Percentiles rank a stretch among this genome's conserved stretches.
These are phyloP conservation scores for Lypha dubia DNA, from an alignment of 2,888 invertebrate species.

Conservation along the genomic window DNA sequence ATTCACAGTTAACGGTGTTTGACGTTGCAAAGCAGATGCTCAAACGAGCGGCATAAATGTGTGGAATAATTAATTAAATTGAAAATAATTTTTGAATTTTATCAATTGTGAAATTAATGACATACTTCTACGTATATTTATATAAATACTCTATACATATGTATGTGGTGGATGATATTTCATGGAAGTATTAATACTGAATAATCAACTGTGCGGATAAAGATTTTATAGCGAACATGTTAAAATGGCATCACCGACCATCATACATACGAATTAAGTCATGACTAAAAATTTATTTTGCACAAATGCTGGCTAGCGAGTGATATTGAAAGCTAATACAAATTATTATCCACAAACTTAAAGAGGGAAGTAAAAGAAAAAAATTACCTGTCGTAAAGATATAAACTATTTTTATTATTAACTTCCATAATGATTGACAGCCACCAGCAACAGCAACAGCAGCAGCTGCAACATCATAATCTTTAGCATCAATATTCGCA, in stretches of 20 bases:
- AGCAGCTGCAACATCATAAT: slow-evolving; percentile 4
- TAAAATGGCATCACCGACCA: not conserved
- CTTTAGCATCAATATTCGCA: slow-evolving; percentile 4
- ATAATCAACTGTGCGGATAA: no score
- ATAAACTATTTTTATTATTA: slow-evolving; percentile 33
- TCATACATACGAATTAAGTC: not conserved
- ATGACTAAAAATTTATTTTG: not conserved
- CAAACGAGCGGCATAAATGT: not conserved
- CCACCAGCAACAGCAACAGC: no score
- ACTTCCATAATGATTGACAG: slow-evolving; percentile 36
- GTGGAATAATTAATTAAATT: not conserved
- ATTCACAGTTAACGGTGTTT: not conserved
- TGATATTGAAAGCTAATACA: slow-evolving; percentile 12
- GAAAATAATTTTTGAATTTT: not conserved
- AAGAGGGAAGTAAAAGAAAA: not conserved
- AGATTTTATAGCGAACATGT: not conserved
- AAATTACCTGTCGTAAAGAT: slow-evolving; percentile 31
- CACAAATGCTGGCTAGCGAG: not conserved
- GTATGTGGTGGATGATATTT: no score
- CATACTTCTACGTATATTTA: no score
- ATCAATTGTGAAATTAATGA: not conserved
- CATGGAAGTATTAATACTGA: no score
- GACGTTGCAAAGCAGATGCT: not conserved
- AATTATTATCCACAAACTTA: not conserved
- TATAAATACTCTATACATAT: no score